Evolutionary conservation across 1,140 invertebrate genomes (phyloP).

Genomic region (Calephelis virginiensis): DNA sequence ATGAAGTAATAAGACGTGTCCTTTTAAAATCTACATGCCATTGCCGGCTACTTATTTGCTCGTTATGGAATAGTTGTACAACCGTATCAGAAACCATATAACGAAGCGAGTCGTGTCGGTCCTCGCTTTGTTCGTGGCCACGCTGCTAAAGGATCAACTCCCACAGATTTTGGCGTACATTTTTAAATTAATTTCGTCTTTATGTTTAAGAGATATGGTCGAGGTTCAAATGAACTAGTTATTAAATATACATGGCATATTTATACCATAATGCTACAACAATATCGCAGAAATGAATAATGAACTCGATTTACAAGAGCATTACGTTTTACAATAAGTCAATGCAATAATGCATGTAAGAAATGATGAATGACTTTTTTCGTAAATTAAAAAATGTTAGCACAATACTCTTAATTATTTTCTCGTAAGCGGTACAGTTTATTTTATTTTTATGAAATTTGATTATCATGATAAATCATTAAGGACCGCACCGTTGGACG

Average conservation of each 20-base stretch:
- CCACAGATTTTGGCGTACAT: not conserved
- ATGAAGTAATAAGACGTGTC: too few species aligned
- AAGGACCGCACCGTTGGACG: not conserved
- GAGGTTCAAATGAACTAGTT: not conserved
- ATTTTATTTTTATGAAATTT: not conserved
- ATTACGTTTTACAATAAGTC: constrained; percentile 49
- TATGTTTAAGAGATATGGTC: not conserved
- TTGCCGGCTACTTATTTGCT: too few species aligned
- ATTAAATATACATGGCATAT: not conserved
- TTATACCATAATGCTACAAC: constrained; percentile 43
- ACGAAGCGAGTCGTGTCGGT: too few species aligned
- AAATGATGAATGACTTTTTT: constrained; percentile 43
- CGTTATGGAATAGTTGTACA: too few species aligned
- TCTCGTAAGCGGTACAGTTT: constrained; percentile 11
- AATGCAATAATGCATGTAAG: constrained; percentile 37
- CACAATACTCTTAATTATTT: constrained; percentile 39
- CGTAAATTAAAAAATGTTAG: constrained; percentile 40
- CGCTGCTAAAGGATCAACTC: not conserved
- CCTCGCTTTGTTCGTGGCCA: not conserved
- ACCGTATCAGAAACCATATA: too few species aligned
- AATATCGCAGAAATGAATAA: constrained; percentile 55
- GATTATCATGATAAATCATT: constrained; percentile 4
- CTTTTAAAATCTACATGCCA: too few species aligned
- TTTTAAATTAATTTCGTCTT: not conserved
- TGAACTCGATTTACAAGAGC: constrained; percentile 51